These are phyloP conservation scores for Drosophila greeni DNA, from an alignment of 2,888 invertebrate genomes.

Conservation along the genomic window DNA sequence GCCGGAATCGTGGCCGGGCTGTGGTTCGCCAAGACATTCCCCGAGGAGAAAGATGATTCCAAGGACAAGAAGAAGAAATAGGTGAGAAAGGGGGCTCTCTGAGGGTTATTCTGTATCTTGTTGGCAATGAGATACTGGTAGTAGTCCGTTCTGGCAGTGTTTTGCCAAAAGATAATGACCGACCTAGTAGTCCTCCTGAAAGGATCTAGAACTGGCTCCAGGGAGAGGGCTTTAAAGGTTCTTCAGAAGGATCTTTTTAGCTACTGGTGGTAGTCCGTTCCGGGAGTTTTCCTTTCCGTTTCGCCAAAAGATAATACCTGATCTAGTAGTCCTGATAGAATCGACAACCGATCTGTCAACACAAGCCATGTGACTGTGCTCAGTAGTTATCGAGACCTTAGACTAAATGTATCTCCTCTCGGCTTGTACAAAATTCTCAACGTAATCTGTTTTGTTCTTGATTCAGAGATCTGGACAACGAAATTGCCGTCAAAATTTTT, in stretches of 20 bases:
- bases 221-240: too few relatives aligned
- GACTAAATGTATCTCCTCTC: constrained; percentile 1
- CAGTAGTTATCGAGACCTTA: constrained; percentile 9
- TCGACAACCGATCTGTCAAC: constrained; percentile 21
- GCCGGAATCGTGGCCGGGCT: constrained; percentile 21
- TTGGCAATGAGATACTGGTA: too few relatives aligned
- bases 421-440: constrained; percentile 10
- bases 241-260: too few relatives aligned
- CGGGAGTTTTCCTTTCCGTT: not conserved
- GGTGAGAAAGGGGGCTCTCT: too few relatives aligned
- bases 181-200: not conserved
- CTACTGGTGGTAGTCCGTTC: too few relatives aligned
- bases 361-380: not conserved
- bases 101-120: not conserved
- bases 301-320: not conserved
- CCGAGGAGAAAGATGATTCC: not conserved
- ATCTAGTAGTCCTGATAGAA: constrained; percentile 11
- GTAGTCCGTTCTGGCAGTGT: not conserved
- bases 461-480: not conserved
- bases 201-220: too few relatives aligned
- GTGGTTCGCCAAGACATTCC: constrained; percentile 28
- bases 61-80: constrained; percentile 5
- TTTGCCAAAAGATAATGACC: not conserved
- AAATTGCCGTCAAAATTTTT: constrained; percentile 21
- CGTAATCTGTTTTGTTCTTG: not conserved